These are phyloP conservation scores for Seladonia tumulorum DNA, from an alignment of 2,888 invertebrate species.

Conservation along the genomic window DNA sequence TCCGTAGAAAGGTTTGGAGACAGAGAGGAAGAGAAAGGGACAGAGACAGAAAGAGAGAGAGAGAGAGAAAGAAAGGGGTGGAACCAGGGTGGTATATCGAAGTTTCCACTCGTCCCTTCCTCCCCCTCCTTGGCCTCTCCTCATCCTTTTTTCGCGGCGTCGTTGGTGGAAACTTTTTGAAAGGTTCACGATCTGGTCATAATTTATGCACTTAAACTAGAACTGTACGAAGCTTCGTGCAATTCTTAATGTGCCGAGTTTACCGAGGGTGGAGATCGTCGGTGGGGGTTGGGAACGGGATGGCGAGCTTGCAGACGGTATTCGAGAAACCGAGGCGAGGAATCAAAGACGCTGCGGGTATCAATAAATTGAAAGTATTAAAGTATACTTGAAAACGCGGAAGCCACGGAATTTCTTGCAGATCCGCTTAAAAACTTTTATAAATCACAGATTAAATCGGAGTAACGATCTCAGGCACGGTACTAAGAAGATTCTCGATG, in stretches of 20 bases:
- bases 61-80: background rate
- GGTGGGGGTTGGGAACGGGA: background rate
- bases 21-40: constrained; percentile 30
- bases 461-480: background rate
- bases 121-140: background rate
- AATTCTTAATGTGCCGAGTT: constrained; percentile 58
- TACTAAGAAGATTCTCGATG: background rate
- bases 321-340: constrained; percentile 39
- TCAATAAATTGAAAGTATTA: constrained; percentile 28
- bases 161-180: constrained; percentile 67
- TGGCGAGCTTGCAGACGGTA: constrained; percentile 11
- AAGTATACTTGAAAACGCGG: constrained; percentile 21
- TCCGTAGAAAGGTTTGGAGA: constrained; percentile 65
- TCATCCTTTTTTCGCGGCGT: constrained; percentile 34
- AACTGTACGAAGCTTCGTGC: constrained; percentile 44
- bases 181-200: constrained; percentile 77
- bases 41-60: constrained; percentile 29
- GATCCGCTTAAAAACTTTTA: constrained; percentile 23
- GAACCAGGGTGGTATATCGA: constrained; percentile 59
- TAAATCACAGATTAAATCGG: constrained; percentile 16
- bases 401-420: constrained; percentile 8
- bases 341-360: constrained; percentile 37
- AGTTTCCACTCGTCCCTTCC: constrained; percentile 55
- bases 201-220: constrained; percentile 80
- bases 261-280: constrained; percentile 23